Evolutionary conservation across 1,140 invertebrate genomes (phyloP), one percentile per base, ranked within the genome.

Genomic region (Cotesia typhae): DNA sequence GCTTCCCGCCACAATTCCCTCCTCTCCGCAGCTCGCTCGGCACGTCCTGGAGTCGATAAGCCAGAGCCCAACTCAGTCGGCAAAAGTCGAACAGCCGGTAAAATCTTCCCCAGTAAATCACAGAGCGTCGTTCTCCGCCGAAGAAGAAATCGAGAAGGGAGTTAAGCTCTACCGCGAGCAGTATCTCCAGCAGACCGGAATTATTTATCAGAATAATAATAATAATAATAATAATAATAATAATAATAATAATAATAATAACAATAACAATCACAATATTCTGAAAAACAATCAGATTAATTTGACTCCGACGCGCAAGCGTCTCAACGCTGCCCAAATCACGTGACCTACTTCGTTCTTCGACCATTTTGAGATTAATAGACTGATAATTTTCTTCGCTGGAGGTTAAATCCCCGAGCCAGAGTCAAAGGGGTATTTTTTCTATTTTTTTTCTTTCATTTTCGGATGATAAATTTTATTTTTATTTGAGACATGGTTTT

Each of bases 31-130:
- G 51, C 85, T 86, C 83, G 83, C 84, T 0, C 76, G 83, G 0
- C 85, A 87, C 76, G 81, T 85, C 0, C 76, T 87, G 17, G 85
- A 87, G 67, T 81, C 84, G 0, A 87, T 87, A 64, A 83, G 81
- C 0, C 85, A 87, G 61, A 86, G 84, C 63, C 85, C 85, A 1
- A 87, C 85, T 0, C 84, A 84, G 69, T 84, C 78, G 38, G 35
- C 82, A 17, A 85, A 83, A 55, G 82, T 81, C 57, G 37, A 47
- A 5, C 38, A 9, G 41, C 78, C 81, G 6, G 81, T 28, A 28
- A 28, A 74, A 17, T 75, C 79, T 28, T 82, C 83, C 35, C 83
- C 83, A 0, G 82, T 80, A 12, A 65, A 73, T 4, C 14, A 76
- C 4, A 80, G 79, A 4, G 53, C 10, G 41, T 65, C 76, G 77